Evolutionary conservation across 2,888 invertebrate species (phyloP).

Genomic region (Lycocerus yunnanus): DNA sequence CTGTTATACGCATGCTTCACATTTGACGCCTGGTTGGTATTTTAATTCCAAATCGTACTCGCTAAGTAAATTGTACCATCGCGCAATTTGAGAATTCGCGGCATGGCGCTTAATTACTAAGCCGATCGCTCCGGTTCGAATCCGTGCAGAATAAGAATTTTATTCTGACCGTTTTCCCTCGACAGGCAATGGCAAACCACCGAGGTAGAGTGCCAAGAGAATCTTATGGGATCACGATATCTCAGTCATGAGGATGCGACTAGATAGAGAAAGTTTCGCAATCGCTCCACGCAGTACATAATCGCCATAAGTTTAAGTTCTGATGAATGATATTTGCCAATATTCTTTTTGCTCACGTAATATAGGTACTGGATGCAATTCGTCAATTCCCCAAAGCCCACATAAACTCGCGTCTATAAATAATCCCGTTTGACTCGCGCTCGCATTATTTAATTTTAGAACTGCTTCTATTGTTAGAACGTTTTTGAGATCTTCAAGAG

Average conservation of each 20-base stretch:
- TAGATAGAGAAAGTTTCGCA: constrained; percentile 29
- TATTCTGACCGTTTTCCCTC: too few species aligned
- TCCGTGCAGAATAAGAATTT: constrained; percentile 30
- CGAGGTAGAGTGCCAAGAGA: too few species aligned
- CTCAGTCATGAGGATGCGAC: too few species aligned
- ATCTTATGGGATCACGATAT: too few species aligned
- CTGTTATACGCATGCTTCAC: too few species aligned
- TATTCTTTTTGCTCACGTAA: constrained; percentile 34
- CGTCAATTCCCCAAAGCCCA: not conserved
- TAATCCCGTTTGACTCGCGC: constrained; percentile 25
- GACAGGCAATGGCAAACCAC: too few species aligned
- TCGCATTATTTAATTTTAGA: constrained; percentile 28
- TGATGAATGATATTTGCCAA: constrained; percentile 31
- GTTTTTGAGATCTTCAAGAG: constrained; percentile 10
- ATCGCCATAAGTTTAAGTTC: constrained; percentile 34
- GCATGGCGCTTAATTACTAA: too few species aligned
- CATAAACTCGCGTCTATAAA: constrained; percentile 30
- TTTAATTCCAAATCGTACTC: not conserved
- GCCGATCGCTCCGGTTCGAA: constrained; percentile 14
- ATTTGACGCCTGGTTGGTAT: not conserved
- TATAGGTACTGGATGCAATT: constrained; percentile 34
- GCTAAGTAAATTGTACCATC: not conserved
- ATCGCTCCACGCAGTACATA: constrained; percentile 31
- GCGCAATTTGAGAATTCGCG: constrained; percentile 5
- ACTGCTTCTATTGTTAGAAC: constrained; percentile 20